These are phyloP conservation scores for Phorcus lineatus DNA, from an alignment of 2,888 invertebrate species.

Conservation along the genomic window DNA sequence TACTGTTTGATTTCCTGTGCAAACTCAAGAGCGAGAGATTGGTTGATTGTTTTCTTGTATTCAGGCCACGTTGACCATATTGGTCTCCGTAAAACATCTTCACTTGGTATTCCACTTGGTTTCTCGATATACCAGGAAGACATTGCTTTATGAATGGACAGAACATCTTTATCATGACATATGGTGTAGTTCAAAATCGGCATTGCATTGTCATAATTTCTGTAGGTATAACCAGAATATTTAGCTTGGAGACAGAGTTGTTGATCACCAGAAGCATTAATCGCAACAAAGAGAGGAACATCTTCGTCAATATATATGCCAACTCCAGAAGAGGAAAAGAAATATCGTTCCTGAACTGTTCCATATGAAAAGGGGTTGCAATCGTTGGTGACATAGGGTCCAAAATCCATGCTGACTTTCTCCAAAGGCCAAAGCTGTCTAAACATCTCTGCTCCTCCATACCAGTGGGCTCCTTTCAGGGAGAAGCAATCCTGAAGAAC, in stretches of 20 bases:
- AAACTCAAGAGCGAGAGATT: slow-evolving; percentile 69
- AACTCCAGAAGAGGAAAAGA: slow-evolving; percentile 83
- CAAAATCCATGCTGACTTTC: slow-evolving; percentile 48
- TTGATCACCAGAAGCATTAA: slow-evolving; percentile 79
- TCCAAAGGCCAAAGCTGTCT: slow-evolving; percentile 90
- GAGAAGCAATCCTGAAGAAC: slow-evolving; percentile 48
- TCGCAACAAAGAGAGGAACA: slow-evolving; percentile 86
- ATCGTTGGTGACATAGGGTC: slow-evolving; percentile 58
- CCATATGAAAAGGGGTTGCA: slow-evolving; percentile 58
- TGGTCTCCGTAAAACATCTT: slow-evolving; percentile 84
- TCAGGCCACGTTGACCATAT: slow-evolving; percentile 93
- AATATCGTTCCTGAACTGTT: slow-evolving; percentile 75
- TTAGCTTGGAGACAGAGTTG: slow-evolving; percentile 49
- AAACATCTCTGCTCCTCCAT: slow-evolving; percentile 88
- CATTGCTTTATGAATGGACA: slow-evolving; percentile 73
- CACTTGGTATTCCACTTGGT: slow-evolving; percentile 81
- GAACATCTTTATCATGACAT: slow-evolving; percentile 42
- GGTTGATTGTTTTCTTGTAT: slow-evolving; percentile 83
- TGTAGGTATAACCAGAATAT: slow-evolving; percentile 48
- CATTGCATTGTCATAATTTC: slow-evolving; percentile 40
- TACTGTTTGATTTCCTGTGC: slow-evolving; percentile 50
- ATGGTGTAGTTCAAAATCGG: slow-evolving; percentile 47
- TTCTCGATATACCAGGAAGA: slow-evolving; percentile 78
- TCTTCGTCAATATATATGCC: slow-evolving; percentile 81
- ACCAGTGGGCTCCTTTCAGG: slow-evolving; percentile 79